Evolutionary conservation across 2,888 invertebrate genomes (phyloP), one percentile per base, ranked within the genome.

Genomic region (Phanerotoma sp.): DNA sequence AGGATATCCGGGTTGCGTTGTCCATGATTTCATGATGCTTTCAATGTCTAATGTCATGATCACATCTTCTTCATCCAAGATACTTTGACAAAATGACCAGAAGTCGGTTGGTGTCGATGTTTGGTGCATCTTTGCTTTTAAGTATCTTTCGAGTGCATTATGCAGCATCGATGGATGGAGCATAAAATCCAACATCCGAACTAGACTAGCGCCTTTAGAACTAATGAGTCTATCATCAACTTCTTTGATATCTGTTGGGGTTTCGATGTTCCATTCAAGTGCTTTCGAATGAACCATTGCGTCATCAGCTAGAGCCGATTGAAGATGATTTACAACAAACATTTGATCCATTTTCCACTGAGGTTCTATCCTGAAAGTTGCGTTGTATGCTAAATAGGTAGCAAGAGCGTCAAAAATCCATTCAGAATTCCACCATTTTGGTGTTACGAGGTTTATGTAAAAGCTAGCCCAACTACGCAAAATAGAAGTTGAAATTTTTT

Each of bases 21-120:
- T 93, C 93, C 93, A 94, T 0, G 89, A 87, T 74, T 91, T 87
- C 93, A 94, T 93, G n/a, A n/a, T n/a, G n/a, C n/a, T n/a, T n/a
- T n/a, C 22, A 93, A 84, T 35, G 79, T 71, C 71, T 88, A 92
- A 86, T 1, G 86, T 67, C 37, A 71, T 52, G 3, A 2, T 47
- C 0, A 60, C 22, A 1, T 28, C 15, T 2, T 49, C 7, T 2
- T 51, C 11, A 15, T 64, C 51, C 1, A 62, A 33, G 16, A 58
- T 41, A 2, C 28, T 25, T 48, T 76, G 69, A 7, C 78, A 3
- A 7, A 62, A 68, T 4, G 20, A 5, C 70, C 73, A 78, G 3
- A 78, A 60, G 56, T 73, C 57, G 13, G 65, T 62, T 1, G 75
- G 73, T 6, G 30, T 44, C 0, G 68, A 71, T 1, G 65, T 54